Evolutionary conservation across 1,140 invertebrate genomes (phyloP).

Genomic region (Carposina sasakii): DNA sequence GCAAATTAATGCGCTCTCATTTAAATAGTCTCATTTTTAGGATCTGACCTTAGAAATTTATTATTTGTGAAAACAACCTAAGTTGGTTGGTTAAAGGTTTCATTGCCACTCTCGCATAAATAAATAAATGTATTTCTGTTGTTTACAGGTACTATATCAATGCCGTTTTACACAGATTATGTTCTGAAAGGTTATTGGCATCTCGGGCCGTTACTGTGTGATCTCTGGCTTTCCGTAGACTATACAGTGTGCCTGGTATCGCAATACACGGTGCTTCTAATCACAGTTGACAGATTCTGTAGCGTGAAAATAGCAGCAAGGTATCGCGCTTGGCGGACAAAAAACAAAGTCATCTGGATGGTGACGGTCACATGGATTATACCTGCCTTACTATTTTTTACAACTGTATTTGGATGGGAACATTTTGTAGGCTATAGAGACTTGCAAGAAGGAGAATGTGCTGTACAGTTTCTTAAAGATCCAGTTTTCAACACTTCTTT

Average conservation of each 20-base stretch:
- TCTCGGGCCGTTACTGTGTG: constrained; percentile 95
- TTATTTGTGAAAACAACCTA: too few species aligned
- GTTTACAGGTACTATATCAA: constrained; percentile 88
- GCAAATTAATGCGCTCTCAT: too few species aligned
- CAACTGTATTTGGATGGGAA: constrained; percentile 99
- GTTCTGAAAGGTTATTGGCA: constrained; percentile 97
- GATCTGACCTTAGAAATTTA: too few species aligned
- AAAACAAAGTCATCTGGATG: constrained; percentile 93
- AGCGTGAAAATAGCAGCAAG: constrained; percentile 99
- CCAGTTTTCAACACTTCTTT: constrained; percentile 98
- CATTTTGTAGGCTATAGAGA: constrained; percentile 95
- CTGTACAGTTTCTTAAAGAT: constrained; percentile 98
- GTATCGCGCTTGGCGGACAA: constrained; percentile 98
- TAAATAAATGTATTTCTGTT: constrained; percentile 20
- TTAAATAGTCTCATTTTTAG: too few species aligned
- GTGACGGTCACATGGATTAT: constrained; percentile 98
- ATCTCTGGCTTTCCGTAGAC: constrained; percentile 98
- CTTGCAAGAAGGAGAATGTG: constrained; percentile 90
- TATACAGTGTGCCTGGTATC: constrained; percentile 99
- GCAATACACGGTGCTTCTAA: constrained; percentile 98
- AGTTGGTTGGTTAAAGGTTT: too few species aligned
- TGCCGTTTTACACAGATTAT: constrained; percentile 98
- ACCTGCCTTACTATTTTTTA: constrained; percentile 96
- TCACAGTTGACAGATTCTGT: constrained; percentile 99
- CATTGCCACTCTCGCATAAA: too few species aligned